A percentile compares a stretch with the other conserved stretches of the same genome.
phyloP scores from a whole-genome alignment of 2,113 vertebrate species.

The Dipodomys merriami region DNA sequence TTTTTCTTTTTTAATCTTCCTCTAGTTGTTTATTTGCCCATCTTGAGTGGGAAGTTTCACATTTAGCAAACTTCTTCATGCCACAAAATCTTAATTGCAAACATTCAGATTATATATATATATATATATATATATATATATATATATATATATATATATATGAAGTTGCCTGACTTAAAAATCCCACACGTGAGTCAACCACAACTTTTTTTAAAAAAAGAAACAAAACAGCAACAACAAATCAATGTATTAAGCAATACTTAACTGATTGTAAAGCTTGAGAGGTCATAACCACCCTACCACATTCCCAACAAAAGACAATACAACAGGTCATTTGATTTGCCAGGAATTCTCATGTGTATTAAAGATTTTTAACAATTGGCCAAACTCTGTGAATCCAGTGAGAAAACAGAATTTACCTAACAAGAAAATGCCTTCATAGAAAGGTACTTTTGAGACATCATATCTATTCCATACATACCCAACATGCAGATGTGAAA shows the following conservation, averaged over 20 bases:
- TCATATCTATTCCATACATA: background rate
- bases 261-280: background rate
- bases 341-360: background rate
- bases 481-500: background rate
- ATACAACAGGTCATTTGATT: background rate
- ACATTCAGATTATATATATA: background rate
- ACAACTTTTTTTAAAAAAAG: background rate
- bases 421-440: background rate
- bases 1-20: background rate
- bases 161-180: background rate
- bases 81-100: background rate
- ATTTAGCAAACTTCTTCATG: background rate
- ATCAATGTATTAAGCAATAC: background rate
- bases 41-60: background rate
- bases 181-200: background rate
- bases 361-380: background rate
- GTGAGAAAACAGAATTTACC: background rate
- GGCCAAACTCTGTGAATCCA: background rate
- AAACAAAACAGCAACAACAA: too few relatives aligned
- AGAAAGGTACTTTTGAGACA: background rate
- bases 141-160: too few relatives aligned
- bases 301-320: background rate
- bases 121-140: too few relatives aligned
- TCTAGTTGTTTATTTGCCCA: background rate
- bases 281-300: background rate